Conservation (phyloP, 2,113 vertebrate genomes). For the Tichodroma muraria region DNA sequence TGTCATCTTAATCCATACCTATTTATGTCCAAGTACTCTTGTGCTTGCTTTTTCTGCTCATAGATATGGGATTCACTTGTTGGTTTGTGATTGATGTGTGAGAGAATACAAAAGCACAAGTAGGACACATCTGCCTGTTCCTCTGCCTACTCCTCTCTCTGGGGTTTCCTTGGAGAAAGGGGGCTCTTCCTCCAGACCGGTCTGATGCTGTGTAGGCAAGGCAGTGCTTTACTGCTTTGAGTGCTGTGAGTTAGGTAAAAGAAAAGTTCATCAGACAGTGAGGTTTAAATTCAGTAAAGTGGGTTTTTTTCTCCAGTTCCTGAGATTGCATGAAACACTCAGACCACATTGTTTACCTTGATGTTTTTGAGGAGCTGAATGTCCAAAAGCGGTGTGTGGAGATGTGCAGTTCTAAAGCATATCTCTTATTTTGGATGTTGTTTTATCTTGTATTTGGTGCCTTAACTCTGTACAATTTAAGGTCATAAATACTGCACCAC, state of each 20-base stretch:
- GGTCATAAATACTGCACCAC: not conserved
- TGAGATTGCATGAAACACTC: not conserved
- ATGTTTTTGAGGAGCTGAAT: not conserved
- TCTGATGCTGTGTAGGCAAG: not conserved
- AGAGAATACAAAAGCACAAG: not conserved
- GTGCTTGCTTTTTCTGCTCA: not conserved
- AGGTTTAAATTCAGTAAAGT: not conserved
- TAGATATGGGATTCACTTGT: not conserved
- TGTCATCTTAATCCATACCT: not conserved
- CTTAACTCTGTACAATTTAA: constrained; percentile 23
- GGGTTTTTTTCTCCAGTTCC: not conserved
- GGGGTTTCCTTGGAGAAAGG: not conserved
- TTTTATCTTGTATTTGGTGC: constrained; percentile 29
- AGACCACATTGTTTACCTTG: not conserved
- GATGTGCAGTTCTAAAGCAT: not conserved
- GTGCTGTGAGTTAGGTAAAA: not conserved
- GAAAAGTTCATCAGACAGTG: not conserved
- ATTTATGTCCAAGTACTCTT: not conserved
- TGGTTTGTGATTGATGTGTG: not conserved
- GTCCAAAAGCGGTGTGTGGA: not conserved
- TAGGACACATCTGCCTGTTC: not conserved
- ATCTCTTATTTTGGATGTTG: not conserved
- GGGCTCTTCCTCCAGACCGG: not conserved
- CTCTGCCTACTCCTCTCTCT: not conserved
- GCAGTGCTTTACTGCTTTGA: not conserved